phyloP scores from a whole-genome alignment of 2,888 invertebrate species.

The Eutolmus rufibarbis region DNA sequence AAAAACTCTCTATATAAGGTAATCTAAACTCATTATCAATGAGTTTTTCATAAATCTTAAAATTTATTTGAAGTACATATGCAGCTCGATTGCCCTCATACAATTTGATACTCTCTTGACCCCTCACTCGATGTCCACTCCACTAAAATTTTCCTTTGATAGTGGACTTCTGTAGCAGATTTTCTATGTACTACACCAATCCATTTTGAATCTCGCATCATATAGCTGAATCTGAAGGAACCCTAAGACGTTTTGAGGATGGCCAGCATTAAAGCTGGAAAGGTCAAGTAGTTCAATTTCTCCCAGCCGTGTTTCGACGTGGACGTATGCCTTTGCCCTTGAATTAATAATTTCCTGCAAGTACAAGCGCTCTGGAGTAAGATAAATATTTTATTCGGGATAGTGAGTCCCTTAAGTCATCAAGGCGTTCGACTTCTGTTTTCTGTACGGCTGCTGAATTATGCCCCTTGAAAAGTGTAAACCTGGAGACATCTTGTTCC shows the following conservation, averaged over 20 bases:
- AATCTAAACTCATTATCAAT: too few species aligned
- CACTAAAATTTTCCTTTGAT: too few species aligned
- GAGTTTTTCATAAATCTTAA: too few species aligned
- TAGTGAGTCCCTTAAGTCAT: background rate
- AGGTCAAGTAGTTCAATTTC: background rate
- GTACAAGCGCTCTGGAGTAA: background rate
- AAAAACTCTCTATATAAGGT: too few species aligned
- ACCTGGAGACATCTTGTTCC: background rate
- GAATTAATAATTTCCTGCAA: background rate
- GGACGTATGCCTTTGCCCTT: background rate
- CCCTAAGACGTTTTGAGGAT: background rate
- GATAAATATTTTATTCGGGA: background rate
- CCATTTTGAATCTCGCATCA: too few species aligned
- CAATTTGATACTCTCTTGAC: too few species aligned
- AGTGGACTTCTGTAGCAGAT: too few species aligned
- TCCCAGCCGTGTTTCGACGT: background rate
- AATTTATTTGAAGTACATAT: too few species aligned
- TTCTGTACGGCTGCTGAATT: background rate
- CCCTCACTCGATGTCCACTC: too few species aligned
- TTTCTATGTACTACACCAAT: too few species aligned
- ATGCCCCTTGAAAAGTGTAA: background rate
- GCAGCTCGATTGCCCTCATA: too few species aligned
- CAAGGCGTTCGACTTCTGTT: background rate
- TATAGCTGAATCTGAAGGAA: background rate
- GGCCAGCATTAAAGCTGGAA: background rate